A percentile compares a stretch with the other conserved stretches of the same genome.
These are phyloP conservation scores for Ecliptopera silaceata DNA, from an alignment of 2,888 invertebrate species.

Conservation along the genomic window DNA sequence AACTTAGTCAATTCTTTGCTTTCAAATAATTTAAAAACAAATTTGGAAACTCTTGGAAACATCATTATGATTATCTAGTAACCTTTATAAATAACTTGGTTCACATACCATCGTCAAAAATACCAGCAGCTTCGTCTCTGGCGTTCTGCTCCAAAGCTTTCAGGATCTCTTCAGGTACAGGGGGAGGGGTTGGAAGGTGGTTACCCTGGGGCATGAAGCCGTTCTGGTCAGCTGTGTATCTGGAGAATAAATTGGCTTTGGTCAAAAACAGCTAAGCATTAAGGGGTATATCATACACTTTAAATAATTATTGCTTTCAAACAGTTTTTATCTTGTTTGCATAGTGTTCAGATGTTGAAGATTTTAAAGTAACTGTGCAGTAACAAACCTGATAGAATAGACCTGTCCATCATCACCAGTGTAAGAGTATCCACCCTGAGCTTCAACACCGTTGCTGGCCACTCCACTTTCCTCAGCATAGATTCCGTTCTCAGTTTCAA, in stretches of 20 bases:
- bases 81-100: background rate
- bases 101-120: conserved; percentile 68
- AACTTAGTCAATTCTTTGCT: no score
- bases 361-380: background rate
- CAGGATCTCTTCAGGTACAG: conserved; percentile 70
- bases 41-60: no score
- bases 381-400: conserved; percentile 64
- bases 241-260: conserved; percentile 34
- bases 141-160: conserved; percentile 73
- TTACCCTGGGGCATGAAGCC: conserved; percentile 73
- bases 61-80: no score
- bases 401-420: conserved; percentile 74
- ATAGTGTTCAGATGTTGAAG: no score
- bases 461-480: conserved; percentile 70
- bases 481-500: conserved; percentile 75
- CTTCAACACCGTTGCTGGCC: conserved; percentile 70
- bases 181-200: conserved; percentile 72
- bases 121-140: conserved; percentile 73
- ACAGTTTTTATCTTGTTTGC: no score
- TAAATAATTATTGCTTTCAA: no score
- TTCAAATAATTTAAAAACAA: no score
- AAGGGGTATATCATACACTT: no score
- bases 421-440: conserved; percentile 71
- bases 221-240: conserved; percentile 75
- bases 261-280: background rate